Evolutionary conservation across 2,113 vertebrate genomes (phyloP).

Genomic region (Strigops habroptila): DNA sequence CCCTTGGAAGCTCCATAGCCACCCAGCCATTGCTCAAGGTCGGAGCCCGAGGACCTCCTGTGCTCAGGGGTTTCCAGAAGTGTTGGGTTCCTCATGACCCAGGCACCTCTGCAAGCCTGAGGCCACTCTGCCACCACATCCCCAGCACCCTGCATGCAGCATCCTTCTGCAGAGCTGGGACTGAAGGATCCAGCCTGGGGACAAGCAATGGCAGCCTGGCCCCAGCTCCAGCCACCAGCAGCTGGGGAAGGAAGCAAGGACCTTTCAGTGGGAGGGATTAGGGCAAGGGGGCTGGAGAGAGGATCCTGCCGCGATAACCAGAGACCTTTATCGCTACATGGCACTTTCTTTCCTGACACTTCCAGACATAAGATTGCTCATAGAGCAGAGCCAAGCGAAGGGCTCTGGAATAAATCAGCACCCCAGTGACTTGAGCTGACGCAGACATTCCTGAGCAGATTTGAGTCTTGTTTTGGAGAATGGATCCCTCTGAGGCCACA

Average conservation of each 20-base stretch:
- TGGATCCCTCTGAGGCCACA: fast-evolving
- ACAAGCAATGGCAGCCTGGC: not conserved
- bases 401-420: not conserved
- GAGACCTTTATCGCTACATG: not conserved
- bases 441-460: constrained; percentile 37
- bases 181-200: fast-evolving
- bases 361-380: not conserved
- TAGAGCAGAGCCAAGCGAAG: not conserved
- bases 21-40: not conserved
- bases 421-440: not conserved
- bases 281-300: not conserved
- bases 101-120: fast-evolving
- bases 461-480: not conserved
- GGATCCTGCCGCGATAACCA: not conserved
- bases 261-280: not conserved
- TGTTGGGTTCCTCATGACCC: not conserved
- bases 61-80: not conserved
- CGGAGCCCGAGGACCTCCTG: not conserved
- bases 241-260: not conserved
- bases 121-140: fast-evolving
- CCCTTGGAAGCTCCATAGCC: not conserved
- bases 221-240: not conserved
- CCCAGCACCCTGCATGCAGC: not conserved
- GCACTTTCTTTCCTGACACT: not conserved
- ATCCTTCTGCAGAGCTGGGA: not conserved